phyloP scores from a whole-genome alignment of 37 sponge, comb jelly and placozoan genomes.

The Halichondria panicea region DNA sequence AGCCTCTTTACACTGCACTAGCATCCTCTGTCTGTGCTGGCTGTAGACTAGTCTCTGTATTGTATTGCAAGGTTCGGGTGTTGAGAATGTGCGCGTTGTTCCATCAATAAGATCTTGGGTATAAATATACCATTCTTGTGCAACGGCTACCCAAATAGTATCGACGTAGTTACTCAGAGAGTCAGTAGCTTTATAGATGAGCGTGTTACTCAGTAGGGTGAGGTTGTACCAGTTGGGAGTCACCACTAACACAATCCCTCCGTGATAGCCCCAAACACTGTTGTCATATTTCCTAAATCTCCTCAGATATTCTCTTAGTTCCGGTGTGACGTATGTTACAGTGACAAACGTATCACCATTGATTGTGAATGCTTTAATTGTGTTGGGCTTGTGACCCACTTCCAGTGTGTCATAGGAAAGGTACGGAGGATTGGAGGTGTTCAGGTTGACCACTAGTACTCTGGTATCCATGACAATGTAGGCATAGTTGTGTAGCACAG shows the following conservation, averaged over 20 bases:
- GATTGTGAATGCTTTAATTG: too few relatives aligned
- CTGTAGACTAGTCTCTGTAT: neutral
- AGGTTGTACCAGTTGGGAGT: constrained; percentile 2
- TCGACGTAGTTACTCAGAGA: neutral
- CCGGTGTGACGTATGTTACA: too few relatives aligned
- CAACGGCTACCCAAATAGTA: neutral
- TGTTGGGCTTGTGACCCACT: too few relatives aligned
- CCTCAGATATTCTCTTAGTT: too few relatives aligned
- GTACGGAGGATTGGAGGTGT: too few relatives aligned
- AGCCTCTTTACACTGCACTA: neutral
- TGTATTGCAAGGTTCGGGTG: neutral
- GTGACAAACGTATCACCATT: too few relatives aligned
- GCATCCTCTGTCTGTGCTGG: neutral
- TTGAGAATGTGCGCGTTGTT: neutral
- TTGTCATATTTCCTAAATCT: too few relatives aligned
- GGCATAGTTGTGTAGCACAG: too few relatives aligned
- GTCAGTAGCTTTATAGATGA: neutral
- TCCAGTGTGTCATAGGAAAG: too few relatives aligned
- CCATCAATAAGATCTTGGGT: neutral
- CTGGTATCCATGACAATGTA: too few relatives aligned
- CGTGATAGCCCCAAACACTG: too few relatives aligned
- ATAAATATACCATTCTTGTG: neutral
- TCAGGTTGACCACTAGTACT: too few relatives aligned
- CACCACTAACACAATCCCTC: constrained; percentile 2
- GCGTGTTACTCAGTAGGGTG: neutral